Conservation (phyloP, 2,113 vertebrate genomes). For the Rostratula benghalensis region DNA sequence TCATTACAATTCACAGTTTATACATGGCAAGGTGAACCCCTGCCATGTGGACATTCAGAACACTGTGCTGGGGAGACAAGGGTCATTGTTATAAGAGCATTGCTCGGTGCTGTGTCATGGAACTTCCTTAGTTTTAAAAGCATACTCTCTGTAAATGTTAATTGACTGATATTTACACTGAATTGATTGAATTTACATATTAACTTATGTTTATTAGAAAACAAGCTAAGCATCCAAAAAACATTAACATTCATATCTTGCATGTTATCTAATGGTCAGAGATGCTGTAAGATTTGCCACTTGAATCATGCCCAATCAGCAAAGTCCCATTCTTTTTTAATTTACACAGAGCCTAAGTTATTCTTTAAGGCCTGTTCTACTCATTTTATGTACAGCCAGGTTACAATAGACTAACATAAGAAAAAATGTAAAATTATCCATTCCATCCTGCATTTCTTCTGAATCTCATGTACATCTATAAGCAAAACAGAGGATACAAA, state of each 20-base stretch:
- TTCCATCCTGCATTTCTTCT: slow-evolving; percentile 69
- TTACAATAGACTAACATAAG: slow-evolving; percentile 68
- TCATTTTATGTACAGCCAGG: slow-evolving; percentile 71
- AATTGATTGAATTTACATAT: slow-evolving; percentile 61
- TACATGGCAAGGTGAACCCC: slow-evolving; percentile 61
- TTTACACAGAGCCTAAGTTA: slow-evolving; percentile 65
- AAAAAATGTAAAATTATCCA: slow-evolving; percentile 62
- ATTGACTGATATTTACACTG: slow-evolving; percentile 77
- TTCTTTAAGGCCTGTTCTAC: slow-evolving; percentile 65
- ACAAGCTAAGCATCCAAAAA: slow-evolving; percentile 75
- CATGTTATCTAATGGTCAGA: slow-evolving; percentile 64
- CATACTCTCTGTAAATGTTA: slow-evolving; percentile 74
- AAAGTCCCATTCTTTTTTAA: slow-evolving; percentile 53
- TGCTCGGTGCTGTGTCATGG: slow-evolving; percentile 70
- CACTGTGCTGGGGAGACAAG: slow-evolving; percentile 72
- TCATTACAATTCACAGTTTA: slow-evolving; percentile 83
- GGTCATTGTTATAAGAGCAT: slow-evolving; percentile 74
- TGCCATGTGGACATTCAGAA: slow-evolving; percentile 75
- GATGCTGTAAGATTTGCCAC: slow-evolving; percentile 65
- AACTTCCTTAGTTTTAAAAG: slow-evolving; percentile 75
- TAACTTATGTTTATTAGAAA: slow-evolving; percentile 79
- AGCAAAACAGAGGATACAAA: slow-evolving; percentile 70
- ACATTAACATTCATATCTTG: slow-evolving; percentile 73
- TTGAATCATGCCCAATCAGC: slow-evolving; percentile 69
- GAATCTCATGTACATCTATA: slow-evolving; percentile 66